These are phyloP conservation scores for Musca vetustissima DNA, from an alignment of 1,140 invertebrate species.

Conservation along the genomic window DNA sequence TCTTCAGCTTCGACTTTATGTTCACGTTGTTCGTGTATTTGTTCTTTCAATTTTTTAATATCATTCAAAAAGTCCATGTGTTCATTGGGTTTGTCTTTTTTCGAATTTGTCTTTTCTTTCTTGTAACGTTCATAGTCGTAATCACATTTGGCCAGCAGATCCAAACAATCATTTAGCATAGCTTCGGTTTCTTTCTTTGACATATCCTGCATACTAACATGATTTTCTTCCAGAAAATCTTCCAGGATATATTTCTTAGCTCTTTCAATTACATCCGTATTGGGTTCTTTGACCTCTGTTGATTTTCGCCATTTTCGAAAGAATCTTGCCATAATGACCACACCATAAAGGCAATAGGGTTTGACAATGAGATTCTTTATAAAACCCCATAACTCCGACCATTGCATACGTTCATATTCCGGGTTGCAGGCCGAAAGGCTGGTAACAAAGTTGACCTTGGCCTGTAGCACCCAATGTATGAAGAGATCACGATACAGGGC, in stretches of 20 bases:
- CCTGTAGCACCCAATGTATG: constrained; percentile 47
- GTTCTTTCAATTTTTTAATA: constrained; percentile 44
- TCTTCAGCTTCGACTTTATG: constrained; percentile 31
- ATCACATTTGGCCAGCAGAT: constrained; percentile 44
- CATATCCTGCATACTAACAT: constrained; percentile 51
- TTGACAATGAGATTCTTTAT: constrained; percentile 50
- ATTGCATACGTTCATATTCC: constrained; percentile 39
- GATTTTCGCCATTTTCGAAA: constrained; percentile 51
- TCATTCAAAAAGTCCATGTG: constrained; percentile 50
- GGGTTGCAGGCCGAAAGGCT: constrained; percentile 47
- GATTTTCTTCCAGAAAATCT: constrained; percentile 52
- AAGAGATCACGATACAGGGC: constrained; percentile 41
- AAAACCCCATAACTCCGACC: constrained; percentile 45
- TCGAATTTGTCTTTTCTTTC: constrained; percentile 37
- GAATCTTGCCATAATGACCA: constrained; percentile 53
- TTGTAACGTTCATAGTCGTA: constrained; percentile 52
- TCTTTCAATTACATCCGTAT: constrained; percentile 40
- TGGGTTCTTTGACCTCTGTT: constrained; percentile 32
- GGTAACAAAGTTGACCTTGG: constrained; percentile 44
- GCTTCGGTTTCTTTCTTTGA: constrained; percentile 47
- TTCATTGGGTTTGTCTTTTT: constrained; percentile 36
- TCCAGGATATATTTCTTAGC: constrained; percentile 53
- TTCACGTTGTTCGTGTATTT: constrained; percentile 45
- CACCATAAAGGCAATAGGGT: constrained; percentile 51
- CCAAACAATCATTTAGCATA: constrained; percentile 44